A percentile compares a stretch with the other conserved stretches of the same genome.
Conservation (phyloP, 2,113 vertebrate species). For the Epinephelus fuscoguttatus region DNA sequence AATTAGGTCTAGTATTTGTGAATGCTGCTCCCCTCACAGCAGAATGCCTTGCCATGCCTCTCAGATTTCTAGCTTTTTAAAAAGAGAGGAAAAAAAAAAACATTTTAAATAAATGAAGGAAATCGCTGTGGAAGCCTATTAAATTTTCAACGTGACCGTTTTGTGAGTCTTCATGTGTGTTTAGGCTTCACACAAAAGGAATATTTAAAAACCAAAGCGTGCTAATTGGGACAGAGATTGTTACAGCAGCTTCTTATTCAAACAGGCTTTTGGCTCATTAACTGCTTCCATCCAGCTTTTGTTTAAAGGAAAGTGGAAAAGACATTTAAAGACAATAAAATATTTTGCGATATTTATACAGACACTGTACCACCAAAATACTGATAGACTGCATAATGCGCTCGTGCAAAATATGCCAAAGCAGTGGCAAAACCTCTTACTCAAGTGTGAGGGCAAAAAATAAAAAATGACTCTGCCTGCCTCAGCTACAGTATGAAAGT, state of each 20-base stretch:
- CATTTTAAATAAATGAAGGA: constrained; percentile 86
- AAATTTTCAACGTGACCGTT: constrained; percentile 85
- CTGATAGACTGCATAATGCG: constrained; percentile 34
- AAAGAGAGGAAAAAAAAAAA: constrained; percentile 50
- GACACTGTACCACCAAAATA: constrained; percentile 31
- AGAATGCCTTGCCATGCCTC: constrained; percentile 77
- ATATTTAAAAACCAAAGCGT: constrained; percentile 81
- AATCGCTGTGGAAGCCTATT: constrained; percentile 86
- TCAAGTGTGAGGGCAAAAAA: constrained; percentile 1
- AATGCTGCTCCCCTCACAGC: constrained; percentile 82
- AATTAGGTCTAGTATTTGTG: constrained; percentile 86
- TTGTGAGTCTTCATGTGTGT: constrained; percentile 86
- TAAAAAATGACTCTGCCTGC: not conserved
- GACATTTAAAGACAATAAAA: constrained; percentile 75
- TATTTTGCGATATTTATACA: constrained; percentile 59
- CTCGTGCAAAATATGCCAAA: not conserved
- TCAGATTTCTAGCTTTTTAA: constrained; percentile 77
- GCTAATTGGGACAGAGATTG: constrained; percentile 81
- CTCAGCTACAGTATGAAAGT: not conserved
- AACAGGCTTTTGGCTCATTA: constrained; percentile 83
- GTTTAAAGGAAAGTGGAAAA: constrained; percentile 72
- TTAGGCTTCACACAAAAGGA: constrained; percentile 83
- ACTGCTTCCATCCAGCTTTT: constrained; percentile 78
- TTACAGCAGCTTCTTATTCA: constrained; percentile 82
- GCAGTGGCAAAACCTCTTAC: constrained; percentile 4